Evolutionary conservation across 2,797 vertebrate species (phyloP), one percentile per base, ranked within the genome.

Genomic region (Typhlichthys eigenmanni): DNA sequence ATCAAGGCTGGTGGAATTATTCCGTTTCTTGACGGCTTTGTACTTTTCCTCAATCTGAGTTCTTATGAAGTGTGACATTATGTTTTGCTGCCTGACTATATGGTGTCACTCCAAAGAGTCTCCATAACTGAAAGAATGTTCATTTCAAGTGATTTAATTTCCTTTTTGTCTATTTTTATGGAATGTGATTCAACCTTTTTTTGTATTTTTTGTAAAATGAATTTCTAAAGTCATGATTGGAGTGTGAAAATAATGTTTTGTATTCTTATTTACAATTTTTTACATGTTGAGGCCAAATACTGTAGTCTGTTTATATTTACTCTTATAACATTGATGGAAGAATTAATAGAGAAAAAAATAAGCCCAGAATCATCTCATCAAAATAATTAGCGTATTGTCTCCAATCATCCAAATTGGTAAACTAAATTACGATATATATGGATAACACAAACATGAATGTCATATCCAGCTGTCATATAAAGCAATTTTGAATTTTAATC

Each of bases 101-200:
- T 81, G 79, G 82, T 90, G 86, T 90, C 86, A 86, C 84, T 87
- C 85, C 76, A 83, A 88, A 86, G 85, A 84, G 81, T 72, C 70
- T 82, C 75, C 68, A 66, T 69, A 65, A 78, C 78, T 74, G 76
- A 87, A 79, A 83, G 69, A 66, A 85, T 60, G 58, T 84, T 29
- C 73, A 80, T 81, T 89, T 85, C 63, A 81, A 81, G 76, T 71
- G 74, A 71, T 86, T 83, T 87, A 65, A 80, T 74, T 82, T 58
- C 7, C 58, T 17, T 63, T 24, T 85, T 68, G 76, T 87, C 89
- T 90, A 88, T 89, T 89, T 89, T 88, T 87, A 88, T 78, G 69
- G 65, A 80, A 58, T 14, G 48, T 78, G 68, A 80, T 77, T 76
- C 64, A 81, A 80, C 79, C 69, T 47, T 17, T 52, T 68, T 58